Conservation (phyloP, 2,888 invertebrate species). For the Frankliniella intonsa region DNA sequence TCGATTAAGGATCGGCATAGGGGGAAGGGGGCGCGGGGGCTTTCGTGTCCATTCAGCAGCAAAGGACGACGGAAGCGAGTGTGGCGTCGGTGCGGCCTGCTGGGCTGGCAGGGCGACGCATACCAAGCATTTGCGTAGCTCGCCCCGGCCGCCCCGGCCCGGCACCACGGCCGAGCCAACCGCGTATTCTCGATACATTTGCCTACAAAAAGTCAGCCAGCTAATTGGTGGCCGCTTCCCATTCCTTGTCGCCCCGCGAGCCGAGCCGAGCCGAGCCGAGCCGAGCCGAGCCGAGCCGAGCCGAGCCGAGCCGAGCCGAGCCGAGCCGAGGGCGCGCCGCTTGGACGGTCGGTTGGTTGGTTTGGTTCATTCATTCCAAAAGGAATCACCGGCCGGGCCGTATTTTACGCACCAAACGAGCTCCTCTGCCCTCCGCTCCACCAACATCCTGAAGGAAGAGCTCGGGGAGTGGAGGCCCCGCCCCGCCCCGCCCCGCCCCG, state of each 20-base stretch:
- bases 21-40: neutral
- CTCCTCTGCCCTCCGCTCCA: neutral
- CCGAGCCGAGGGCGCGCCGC: neutral
- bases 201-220: neutral
- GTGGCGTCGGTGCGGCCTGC: neutral
- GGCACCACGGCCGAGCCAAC: too few species aligned
- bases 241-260: neutral
- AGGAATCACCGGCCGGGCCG: neutral
- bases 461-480: too few species aligned
- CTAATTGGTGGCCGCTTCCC: slow-evolving; percentile 21
- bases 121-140: neutral
- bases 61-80: neutral
- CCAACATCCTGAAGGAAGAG: too few species aligned
- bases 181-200: too few species aligned
- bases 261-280: neutral
- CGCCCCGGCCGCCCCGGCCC: neutral
- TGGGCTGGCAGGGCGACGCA: neutral
- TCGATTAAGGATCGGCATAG: too few species aligned
- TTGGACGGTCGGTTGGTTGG: neutral
- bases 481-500: too few species aligned
- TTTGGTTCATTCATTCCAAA: slow-evolving; percentile 6
- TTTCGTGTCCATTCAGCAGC: neutral
- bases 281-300: neutral
- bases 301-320: slow-evolving; percentile 7
- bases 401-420: slow-evolving; percentile 24